Evolutionary conservation across 2,888 invertebrate species (phyloP).

Genomic region (Yponomeuta sedellus): DNA sequence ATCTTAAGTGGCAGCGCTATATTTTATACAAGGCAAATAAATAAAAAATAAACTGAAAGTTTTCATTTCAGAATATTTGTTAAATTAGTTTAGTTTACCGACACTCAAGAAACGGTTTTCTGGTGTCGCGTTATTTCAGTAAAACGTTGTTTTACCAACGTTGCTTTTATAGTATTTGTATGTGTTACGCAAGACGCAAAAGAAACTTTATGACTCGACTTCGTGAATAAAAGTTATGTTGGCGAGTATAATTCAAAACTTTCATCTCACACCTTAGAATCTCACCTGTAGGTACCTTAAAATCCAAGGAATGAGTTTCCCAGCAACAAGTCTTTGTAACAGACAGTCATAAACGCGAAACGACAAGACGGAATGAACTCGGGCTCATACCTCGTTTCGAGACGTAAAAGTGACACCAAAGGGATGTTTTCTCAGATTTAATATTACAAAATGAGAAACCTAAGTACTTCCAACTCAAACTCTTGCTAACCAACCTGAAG

Average conservation of each 20-base stretch:
- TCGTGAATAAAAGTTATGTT: neutral
- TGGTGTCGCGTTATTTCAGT: no score
- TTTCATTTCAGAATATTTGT: no score
- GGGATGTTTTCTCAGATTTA: constrained; percentile 5
- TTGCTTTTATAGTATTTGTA: no score
- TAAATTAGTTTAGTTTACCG: no score
- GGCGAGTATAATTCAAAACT: neutral
- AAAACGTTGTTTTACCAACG: no score
- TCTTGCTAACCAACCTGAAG: neutral
- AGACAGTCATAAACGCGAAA: neutral
- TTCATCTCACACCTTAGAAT: neutral
- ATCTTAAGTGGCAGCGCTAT: no score
- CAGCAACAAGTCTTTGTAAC: constrained; percentile 2
- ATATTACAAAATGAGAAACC: neutral
- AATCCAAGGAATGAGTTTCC: neutral
- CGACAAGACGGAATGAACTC: neutral
- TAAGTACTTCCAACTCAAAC: neutral
- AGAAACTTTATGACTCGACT: neutral
- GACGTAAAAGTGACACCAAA: constrained; percentile 7
- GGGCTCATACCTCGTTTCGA: neutral
- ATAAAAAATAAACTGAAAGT: no score
- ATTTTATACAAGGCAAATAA: no score
- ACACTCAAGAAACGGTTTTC: no score
- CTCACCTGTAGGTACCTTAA: neutral
- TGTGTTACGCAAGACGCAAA: no score